phyloP scores from a whole-genome alignment of 2,888 invertebrate genomes.

The Eupithecia subfuscata region DNA sequence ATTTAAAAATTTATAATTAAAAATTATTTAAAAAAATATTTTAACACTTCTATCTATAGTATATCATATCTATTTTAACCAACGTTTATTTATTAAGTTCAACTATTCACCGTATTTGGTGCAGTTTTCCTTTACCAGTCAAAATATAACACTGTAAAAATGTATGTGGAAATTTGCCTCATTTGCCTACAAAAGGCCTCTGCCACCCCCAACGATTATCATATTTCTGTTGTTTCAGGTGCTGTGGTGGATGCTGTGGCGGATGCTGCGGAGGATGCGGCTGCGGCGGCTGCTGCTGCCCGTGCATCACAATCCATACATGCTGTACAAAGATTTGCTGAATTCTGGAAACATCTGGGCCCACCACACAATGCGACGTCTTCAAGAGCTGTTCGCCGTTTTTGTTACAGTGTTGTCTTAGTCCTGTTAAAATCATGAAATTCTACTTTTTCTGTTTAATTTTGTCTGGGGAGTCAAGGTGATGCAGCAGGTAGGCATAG shows the following conservation, averaged over 20 bases:
- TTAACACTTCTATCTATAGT: not conserved
- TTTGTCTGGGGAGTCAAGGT: too few relatives aligned
- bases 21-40: not conserved
- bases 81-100: slow-evolving; percentile 16
- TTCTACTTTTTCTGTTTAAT: not conserved
- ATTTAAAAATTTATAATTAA: not conserved
- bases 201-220: not conserved
- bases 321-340: slow-evolving; percentile 5
- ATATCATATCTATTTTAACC: not conserved
- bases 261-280: not conserved
- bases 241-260: not conserved
- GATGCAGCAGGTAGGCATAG: too few relatives aligned
- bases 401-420: slow-evolving; percentile 3
- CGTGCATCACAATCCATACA: not conserved
- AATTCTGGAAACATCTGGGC: not conserved
- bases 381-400: not conserved
- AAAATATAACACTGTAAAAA: slow-evolving; percentile 12
- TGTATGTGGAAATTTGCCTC: not conserved
- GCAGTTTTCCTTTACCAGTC: slow-evolving; percentile 16
- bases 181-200: not conserved
- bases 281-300: not conserved
- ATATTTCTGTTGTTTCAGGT: not conserved
- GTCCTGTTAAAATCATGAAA: slow-evolving; percentile 3
- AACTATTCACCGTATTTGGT: slow-evolving; percentile 23
- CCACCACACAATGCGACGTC: slow-evolving; percentile 2